These are phyloP conservation scores for Coenonympha glycerion DNA, from an alignment of 2,888 invertebrate species.

Conservation along the genomic window DNA sequence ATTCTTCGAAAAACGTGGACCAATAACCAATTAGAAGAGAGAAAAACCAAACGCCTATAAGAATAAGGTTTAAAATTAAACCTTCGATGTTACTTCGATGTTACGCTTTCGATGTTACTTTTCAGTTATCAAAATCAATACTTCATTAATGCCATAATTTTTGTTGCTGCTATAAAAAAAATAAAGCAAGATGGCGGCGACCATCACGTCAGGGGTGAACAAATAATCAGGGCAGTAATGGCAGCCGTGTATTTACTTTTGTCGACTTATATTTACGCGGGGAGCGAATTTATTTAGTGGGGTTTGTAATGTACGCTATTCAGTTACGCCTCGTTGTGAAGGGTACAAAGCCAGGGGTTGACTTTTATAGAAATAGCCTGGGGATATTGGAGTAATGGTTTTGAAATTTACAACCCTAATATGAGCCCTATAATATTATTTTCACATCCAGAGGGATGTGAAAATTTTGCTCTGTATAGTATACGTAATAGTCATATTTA, in stretches of 20 bases:
- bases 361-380: conserved; percentile 23
- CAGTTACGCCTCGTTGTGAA: conserved; percentile 66
- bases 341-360: conserved; percentile 42
- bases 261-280: conserved; percentile 62
- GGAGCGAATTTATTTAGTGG: conserved; percentile 53
- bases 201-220: conserved; percentile 47
- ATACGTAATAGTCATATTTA: not conserved
- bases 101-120: conserved; percentile 1
- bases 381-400: conserved; percentile 19
- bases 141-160: conserved; percentile 36
- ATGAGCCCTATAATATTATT: too few species aligned
- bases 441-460: too few species aligned
- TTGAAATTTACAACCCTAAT: conserved; percentile 20
- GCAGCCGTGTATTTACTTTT: conserved; percentile 72
- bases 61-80: too few species aligned
- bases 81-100: too few species aligned
- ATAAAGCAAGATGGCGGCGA: conserved; percentile 60
- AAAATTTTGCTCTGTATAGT: not conserved
- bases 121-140: conserved; percentile 22
- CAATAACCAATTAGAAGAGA: too few species aligned
- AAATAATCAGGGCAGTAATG: conserved; percentile 73
- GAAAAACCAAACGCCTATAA: too few species aligned
- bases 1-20: too few species aligned
- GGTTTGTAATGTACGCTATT: conserved; percentile 59
- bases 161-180: conserved; percentile 36